Conservation (phyloP, 92 coral and sea anemone species). For the Anthopleura xanthogrammica region DNA sequence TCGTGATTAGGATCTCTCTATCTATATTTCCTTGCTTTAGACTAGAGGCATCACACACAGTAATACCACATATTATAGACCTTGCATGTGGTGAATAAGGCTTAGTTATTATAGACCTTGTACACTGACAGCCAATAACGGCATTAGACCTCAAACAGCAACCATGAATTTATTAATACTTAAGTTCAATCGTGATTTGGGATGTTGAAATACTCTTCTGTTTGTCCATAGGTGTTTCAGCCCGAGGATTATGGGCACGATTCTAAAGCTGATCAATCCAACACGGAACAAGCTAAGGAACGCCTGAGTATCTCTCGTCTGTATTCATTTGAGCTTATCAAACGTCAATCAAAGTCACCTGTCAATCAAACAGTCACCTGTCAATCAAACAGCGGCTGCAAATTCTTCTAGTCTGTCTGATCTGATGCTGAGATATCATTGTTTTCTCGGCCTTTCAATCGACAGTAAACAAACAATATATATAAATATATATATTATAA, state of each 20-base stretch:
- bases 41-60: not conserved
- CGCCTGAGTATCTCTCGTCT: conserved; percentile 19
- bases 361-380: conserved; percentile 19
- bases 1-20: not conserved
- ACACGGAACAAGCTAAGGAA: conserved; percentile 32
- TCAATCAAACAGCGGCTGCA: conserved; percentile 20
- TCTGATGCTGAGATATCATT: not conserved
- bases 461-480: conserved; percentile 16
- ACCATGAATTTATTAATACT: not conserved
- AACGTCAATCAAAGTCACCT: not conserved
- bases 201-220: conserved; percentile 33
- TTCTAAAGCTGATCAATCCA: conserved; percentile 33
- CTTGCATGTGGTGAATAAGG: not conserved
- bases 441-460: not conserved
- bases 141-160: not conserved
- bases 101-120: not conserved
- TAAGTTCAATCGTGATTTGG: not conserved
- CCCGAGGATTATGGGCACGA: conserved; percentile 52
- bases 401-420: conserved; percentile 11
- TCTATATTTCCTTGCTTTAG: not conserved
- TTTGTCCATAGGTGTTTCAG: conserved; percentile 48
- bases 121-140: not conserved
- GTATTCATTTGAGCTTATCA: conserved; percentile 24
- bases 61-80: not conserved
- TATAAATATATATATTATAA: conserved; percentile 7